phyloP scores from a whole-genome alignment of 2,113 vertebrate genomes.

The Puma concolor region DNA sequence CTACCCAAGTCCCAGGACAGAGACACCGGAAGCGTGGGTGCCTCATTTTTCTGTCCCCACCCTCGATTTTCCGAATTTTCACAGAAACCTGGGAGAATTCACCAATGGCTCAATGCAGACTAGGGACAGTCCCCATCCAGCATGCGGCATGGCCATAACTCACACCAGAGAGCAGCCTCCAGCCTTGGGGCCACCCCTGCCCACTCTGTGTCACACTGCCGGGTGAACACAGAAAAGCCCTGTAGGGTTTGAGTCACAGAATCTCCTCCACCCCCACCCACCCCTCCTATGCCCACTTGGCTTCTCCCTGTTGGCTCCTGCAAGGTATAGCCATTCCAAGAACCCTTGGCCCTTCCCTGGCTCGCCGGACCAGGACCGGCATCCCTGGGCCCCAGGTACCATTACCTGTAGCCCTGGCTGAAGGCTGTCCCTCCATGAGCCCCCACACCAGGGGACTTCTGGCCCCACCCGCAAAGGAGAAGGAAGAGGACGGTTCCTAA shows the following conservation, averaged over 20 bases:
- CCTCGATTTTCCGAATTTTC: not conserved
- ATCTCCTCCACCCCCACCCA: not conserved
- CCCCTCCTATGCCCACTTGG: not conserved
- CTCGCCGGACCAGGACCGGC: not conserved
- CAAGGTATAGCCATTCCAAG: not conserved
- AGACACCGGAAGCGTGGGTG: not conserved
- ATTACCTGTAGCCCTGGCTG: not conserved
- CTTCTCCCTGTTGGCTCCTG: not conserved
- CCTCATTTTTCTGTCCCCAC: not conserved
- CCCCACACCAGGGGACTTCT: not conserved
- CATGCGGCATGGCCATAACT: not conserved
- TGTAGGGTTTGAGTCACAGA: not conserved
- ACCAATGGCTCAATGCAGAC: not conserved
- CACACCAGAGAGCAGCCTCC: not conserved
- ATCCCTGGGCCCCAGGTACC: not conserved
- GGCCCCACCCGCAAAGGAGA: not conserved
- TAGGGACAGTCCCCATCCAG: not conserved
- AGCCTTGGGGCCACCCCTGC: not conserved
- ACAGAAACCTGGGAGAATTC: not conserved
- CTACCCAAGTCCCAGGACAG: not conserved
- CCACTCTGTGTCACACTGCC: not conserved
- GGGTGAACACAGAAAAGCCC: not conserved
- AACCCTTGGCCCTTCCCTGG: not conserved
- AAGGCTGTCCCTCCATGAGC: not conserved
- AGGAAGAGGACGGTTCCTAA: not conserved